phyloP scores from a whole-genome alignment of 2,797 vertebrate species.

The Tokudaia muenninki region DNA sequence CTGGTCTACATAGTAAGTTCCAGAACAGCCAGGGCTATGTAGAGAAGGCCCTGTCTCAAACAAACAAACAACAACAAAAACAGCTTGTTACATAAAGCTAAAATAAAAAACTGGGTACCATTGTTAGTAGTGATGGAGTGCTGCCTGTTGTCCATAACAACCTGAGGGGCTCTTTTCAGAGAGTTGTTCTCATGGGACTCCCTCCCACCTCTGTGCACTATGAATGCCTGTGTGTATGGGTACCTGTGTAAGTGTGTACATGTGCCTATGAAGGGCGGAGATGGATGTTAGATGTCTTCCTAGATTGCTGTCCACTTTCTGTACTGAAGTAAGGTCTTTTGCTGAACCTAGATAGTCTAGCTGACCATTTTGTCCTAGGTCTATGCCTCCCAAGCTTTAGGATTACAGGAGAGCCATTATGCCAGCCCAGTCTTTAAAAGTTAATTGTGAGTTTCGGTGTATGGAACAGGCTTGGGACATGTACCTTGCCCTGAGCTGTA shows the following conservation, averaged over 20 bases:
- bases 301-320: neutral
- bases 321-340: neutral
- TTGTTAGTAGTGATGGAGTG: neutral
- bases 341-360: neutral
- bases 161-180: neutral
- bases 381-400: neutral
- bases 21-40: neutral
- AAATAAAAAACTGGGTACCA: neutral
- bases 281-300: neutral
- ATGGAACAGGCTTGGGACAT: neutral
- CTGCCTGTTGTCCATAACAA: neutral
- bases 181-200: neutral
- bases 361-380: neutral
- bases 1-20: neutral
- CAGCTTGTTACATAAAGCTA: neutral
- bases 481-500: neutral
- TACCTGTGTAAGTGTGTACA: neutral
- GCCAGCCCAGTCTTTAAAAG: neutral
- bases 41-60: neutral
- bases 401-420: neutral
- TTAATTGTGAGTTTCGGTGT: neutral
- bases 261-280: neutral
- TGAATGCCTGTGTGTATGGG: neutral
- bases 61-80: neutral
- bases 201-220: neutral